phyloP scores from a whole-genome alignment of 2,797 vertebrate genomes.

The Neosilurus mollespiculum region DNA sequence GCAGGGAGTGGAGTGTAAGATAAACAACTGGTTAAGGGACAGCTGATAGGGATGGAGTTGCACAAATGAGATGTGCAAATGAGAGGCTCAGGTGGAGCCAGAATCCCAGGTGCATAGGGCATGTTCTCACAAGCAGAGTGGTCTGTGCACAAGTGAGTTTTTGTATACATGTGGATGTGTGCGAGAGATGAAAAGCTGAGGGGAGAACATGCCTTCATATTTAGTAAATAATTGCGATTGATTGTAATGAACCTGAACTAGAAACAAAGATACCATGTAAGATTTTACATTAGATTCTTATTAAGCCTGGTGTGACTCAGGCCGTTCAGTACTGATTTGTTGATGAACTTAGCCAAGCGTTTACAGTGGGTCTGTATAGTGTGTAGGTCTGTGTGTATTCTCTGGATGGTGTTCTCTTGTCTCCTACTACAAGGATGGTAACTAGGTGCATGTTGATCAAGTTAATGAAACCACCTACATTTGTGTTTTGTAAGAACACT shows the following conservation, averaged over 20 bases:
- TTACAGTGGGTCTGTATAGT: not conserved
- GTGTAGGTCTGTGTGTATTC: not conserved
- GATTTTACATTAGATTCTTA: not conserved
- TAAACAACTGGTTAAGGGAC: slow-evolving; percentile 16
- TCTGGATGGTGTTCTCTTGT: slow-evolving; percentile 1
- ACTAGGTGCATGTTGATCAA: slow-evolving; percentile 27
- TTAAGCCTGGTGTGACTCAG: not conserved
- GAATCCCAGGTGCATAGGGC: slow-evolving; percentile 45
- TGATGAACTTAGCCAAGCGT: not conserved
- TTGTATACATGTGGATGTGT: not conserved
- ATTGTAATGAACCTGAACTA: no score
- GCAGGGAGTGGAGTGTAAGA: slow-evolving; percentile 12
- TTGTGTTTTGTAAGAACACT: slow-evolving; percentile 30
- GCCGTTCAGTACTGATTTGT: not conserved
- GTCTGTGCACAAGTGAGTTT: slow-evolving; percentile 14
- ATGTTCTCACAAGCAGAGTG: slow-evolving; percentile 51
- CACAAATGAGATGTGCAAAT: slow-evolving; percentile 25
- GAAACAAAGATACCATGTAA: not conserved
- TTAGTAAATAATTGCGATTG: not conserved
- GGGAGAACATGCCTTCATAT: not conserved
- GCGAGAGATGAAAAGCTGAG: not conserved
- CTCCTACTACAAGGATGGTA: slow-evolving; percentile 8
- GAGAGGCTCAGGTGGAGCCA: slow-evolving; percentile 33
- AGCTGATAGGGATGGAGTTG: slow-evolving; percentile 3
- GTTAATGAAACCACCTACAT: not conserved